A percentile compares a stretch with the other conserved stretches of the same genome.
phyloP scores from a whole-genome alignment of 2,888 invertebrate species.

The Escarpia spicata region DNA sequence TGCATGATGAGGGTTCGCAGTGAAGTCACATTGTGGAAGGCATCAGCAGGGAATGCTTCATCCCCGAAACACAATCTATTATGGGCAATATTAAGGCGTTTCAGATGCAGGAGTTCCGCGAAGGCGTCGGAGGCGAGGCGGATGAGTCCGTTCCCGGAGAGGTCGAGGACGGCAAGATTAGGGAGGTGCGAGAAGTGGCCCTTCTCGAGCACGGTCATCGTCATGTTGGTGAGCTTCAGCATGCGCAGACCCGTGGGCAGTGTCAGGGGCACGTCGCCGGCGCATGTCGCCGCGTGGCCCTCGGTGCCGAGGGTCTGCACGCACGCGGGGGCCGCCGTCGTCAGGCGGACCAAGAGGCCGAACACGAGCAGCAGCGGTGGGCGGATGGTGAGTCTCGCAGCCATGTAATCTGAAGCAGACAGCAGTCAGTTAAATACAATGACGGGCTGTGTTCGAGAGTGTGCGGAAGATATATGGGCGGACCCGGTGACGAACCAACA shows the following conservation, averaged over 20 bases:
- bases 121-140: neutral
- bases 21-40: neutral
- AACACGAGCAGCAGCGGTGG: neutral
- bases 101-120: neutral
- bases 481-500: neutral
- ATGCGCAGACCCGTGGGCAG: neutral
- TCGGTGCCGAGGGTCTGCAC: neutral
- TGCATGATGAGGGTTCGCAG: neutral
- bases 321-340: neutral
- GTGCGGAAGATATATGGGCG: neutral
- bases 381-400: neutral
- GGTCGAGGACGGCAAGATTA: neutral
- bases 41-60: neutral
- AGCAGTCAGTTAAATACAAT: neutral
- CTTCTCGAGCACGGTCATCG: neutral
- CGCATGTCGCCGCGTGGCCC: neutral
- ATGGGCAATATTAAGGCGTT: neutral
- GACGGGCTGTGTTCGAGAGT: neutral
- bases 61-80: neutral
- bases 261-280: neutral
- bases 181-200: neutral
- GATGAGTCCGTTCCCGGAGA: neutral
- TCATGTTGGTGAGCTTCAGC: neutral
- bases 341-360: neutral
- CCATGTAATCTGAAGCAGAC: constrained; percentile 3